Conservation (phyloP, 2,113 vertebrate genomes). For the Gavialis gangeticus region DNA sequence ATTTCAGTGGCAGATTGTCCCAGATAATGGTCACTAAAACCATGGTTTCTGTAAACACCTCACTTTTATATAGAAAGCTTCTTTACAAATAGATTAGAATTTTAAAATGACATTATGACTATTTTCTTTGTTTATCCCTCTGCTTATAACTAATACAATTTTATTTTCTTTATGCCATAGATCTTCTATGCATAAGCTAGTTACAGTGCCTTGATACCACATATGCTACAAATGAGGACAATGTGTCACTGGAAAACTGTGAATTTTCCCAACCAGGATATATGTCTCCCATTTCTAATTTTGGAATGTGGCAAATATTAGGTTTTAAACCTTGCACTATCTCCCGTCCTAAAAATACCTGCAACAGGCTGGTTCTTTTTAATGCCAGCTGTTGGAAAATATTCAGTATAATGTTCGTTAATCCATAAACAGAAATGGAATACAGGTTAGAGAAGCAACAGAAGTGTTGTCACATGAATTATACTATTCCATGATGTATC, state of each 20-base stretch:
- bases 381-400: neutral
- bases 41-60: neutral
- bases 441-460: neutral
- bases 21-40: neutral
- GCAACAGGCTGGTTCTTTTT: neutral
- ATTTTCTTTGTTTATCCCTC: neutral
- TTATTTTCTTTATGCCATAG: neutral
- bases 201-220: neutral
- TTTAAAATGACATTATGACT: neutral
- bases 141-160: neutral
- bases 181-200: neutral
- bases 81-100: neutral
- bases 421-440: neutral
- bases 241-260: neutral
- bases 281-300: neutral
- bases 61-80: neutral
- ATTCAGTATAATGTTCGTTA: too few relatives aligned
- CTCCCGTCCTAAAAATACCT: neutral
- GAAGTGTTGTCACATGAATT: neutral
- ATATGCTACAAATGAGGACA: neutral
- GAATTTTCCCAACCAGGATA: neutral
- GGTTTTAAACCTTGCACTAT: neutral
- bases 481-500: too few relatives aligned
- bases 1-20: neutral
- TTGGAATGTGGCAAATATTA: neutral